Evolutionary conservation across 2,113 vertebrate genomes (phyloP).

Genomic region (Nansenia antarctica): DNA sequence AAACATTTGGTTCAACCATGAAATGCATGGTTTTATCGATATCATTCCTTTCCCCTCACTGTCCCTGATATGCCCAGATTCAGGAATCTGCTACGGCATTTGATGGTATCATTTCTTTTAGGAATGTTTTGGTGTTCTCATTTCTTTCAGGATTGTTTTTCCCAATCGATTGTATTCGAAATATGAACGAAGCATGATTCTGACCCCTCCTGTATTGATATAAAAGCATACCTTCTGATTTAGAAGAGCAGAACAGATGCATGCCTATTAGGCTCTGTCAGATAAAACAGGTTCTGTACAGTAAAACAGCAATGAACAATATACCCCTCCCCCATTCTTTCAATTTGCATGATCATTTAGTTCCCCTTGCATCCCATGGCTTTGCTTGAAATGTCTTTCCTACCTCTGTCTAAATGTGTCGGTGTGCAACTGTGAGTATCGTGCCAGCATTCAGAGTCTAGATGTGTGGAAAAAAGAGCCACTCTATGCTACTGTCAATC

Average conservation of each 20-base stretch:
- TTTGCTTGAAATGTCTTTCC: slow-evolving; percentile 45
- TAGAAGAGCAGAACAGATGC: slow-evolving; percentile 45
- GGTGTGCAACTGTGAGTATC: slow-evolving; percentile 45
- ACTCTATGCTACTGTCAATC: background rate
- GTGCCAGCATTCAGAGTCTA: slow-evolving; percentile 51
- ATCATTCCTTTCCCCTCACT: slow-evolving; percentile 61
- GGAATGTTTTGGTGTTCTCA: slow-evolving; percentile 30
- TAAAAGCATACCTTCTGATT: slow-evolving; percentile 34
- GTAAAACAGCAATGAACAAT: slow-evolving; percentile 75
- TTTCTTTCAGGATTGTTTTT: slow-evolving; percentile 33
- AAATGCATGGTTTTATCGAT: slow-evolving; percentile 61
- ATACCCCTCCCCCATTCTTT: slow-evolving; percentile 26
- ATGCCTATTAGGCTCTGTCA: slow-evolving; percentile 57
- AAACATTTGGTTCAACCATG: slow-evolving; percentile 55
- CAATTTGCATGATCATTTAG: slow-evolving; percentile 50
- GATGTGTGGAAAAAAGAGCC: slow-evolving; percentile 60
- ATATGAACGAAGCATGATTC: slow-evolving; percentile 60
- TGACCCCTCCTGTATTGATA: slow-evolving; percentile 30
- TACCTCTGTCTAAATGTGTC: slow-evolving; percentile 17
- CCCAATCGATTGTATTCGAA: slow-evolving; percentile 41
- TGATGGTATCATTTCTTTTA: slow-evolving; percentile 35
- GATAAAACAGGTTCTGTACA: slow-evolving; percentile 63
- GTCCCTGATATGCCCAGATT: slow-evolving; percentile 59
- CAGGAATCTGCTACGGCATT: slow-evolving; percentile 44
- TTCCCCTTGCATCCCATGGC: slow-evolving; percentile 49